A percentile compares a stretch with the other conserved stretches of the same genome.
These are phyloP conservation scores for Emmelina monodactyla DNA, from an alignment of 2,888 invertebrate genomes.

Conservation along the genomic window DNA sequence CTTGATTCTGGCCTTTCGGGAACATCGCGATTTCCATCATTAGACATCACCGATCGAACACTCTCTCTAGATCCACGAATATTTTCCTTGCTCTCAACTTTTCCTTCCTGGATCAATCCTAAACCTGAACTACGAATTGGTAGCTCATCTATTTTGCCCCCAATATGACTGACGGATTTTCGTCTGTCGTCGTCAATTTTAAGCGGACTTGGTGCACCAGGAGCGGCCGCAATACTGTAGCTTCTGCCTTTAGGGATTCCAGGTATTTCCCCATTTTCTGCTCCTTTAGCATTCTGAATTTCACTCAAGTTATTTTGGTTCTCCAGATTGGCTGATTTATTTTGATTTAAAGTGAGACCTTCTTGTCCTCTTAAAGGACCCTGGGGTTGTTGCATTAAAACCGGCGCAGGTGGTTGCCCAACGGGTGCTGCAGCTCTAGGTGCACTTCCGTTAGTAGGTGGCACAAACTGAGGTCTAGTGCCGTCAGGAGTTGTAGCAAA, in stretches of 20 bases:
- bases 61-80: slow-evolving; percentile 49
- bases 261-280: slow-evolving; percentile 46
- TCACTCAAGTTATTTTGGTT: slow-evolving; percentile 39
- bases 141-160: slow-evolving; percentile 47
- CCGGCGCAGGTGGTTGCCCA: slow-evolving; percentile 29
- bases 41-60: slow-evolving; percentile 38
- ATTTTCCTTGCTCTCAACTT: slow-evolving; percentile 49
- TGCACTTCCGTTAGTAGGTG: slow-evolving; percentile 31
- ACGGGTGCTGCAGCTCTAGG: slow-evolving; percentile 29
- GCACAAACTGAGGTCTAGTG: slow-evolving; percentile 25
- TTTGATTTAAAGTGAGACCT: slow-evolving; percentile 32
- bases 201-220: slow-evolving; percentile 48
- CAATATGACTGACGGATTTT: slow-evolving; percentile 55
- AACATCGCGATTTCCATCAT: slow-evolving; percentile 31
- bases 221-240: slow-evolving; percentile 60
- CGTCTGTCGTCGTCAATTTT: slow-evolving; percentile 58
- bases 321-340: slow-evolving; percentile 56
- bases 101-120: slow-evolving; percentile 55
- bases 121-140: slow-evolving; percentile 43
- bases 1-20: slow-evolving; percentile 52
- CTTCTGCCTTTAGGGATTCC: slow-evolving; percentile 60
- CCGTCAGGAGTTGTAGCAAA: slow-evolving; percentile 44
- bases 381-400: slow-evolving; percentile 51
- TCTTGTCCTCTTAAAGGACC: slow-evolving; percentile 43
- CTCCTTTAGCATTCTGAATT: slow-evolving; percentile 33